Evolutionary conservation across 2,888 invertebrate genomes (phyloP), one percentile per base, ranked within the genome.

Genomic region (Chymomyza procnemis): DNA sequence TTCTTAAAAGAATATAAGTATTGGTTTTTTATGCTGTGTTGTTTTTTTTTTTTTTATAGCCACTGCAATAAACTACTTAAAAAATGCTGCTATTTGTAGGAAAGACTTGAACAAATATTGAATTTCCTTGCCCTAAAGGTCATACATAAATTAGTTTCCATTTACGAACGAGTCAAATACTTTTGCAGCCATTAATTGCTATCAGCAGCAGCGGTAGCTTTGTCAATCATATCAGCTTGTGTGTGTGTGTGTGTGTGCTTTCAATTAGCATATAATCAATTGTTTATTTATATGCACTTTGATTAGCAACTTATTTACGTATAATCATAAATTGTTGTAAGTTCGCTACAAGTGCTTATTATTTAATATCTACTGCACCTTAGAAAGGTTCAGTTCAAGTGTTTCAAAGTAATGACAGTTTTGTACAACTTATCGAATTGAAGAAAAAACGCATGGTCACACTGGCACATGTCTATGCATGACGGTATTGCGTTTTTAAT

Each of bases 191-290:
- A 41, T 41, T 41, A 41, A 41, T 41, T 12, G 3, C 54, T 65
- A 65, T 65, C 61, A 30, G 16, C 34, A 22, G 47, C 62, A 60
- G 60, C 54, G 14, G 14, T 21, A 54, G 54, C 65, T 63, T 12
- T 60, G 48, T 47, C 16, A 57, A 34, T 30, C 18, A 34, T 34
- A 30, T 57, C 57, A 26, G 22, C 12, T 21, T 26, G 50, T 48
- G 16, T 4, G 22, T 22, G 26, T 41, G 57, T 34, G 14, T n/a
- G 9, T 47, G 46, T 26, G 47, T 54, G 60, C 26, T 60, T 59
- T 59, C 76, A 77, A 74, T 74, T 74, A 74, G 71, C 71, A 67
- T 62, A 65, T 57, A 67, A 64, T 65, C 19, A 54, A 21, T 54
- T 58, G 56, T 58, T 61, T 55, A 34, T 57, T 34, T 64, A 48